Base-by-base conservation (phyloP, 2,113 vertebrate species). In the Scalopus aquaticus region DNA sequence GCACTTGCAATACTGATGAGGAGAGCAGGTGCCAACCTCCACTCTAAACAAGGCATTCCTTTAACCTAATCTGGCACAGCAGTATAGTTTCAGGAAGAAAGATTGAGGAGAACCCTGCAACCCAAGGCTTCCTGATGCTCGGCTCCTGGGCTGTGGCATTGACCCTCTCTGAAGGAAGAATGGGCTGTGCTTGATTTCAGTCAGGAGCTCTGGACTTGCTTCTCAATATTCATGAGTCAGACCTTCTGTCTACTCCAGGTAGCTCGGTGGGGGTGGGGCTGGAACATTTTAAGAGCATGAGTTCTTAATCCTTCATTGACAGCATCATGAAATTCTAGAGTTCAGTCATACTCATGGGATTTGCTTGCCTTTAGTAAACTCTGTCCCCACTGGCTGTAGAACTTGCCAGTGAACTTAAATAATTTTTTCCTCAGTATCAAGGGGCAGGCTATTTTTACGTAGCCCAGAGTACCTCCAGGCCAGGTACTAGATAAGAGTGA, bases 1-100 rank as follows among this genome's bases (percentile, higher is more conserved):
- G 42, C 83, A 0, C 0, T 49, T 93, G 95, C 96, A 95, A 76
- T 93, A 93, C 93, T 90, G 88, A 54, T 91, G 95, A 95, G 94
- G 95, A 95, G 93, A 97, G 87, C 80, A 88, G 96, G 78, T 92
- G 77, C 88, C 62, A 87, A 19, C 49, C 6, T 24, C 49, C 56
- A 28, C 58, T 7, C 30, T 83, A 73, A 84, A 9, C 35, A 62
- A n/a, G 51, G 26, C 42, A 6, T 17, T 90, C 67, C 58, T 73
- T 56, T 72, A 89, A 88, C 62, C 78, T 42, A 24, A 22, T 42
- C 26, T 78, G 58, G 56, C 64, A 64, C 54, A 77, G 24, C 82
- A 56, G 60, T 56, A n/a, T n/a, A 37, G 35, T 65, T 58, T 95
- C 84, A 4, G 73, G 28, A 69, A 92, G 58, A 86, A 67, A 22